phyloP scores from a whole-genome alignment of 1,140 invertebrate genomes.

The Cepaea nemoralis region DNA sequence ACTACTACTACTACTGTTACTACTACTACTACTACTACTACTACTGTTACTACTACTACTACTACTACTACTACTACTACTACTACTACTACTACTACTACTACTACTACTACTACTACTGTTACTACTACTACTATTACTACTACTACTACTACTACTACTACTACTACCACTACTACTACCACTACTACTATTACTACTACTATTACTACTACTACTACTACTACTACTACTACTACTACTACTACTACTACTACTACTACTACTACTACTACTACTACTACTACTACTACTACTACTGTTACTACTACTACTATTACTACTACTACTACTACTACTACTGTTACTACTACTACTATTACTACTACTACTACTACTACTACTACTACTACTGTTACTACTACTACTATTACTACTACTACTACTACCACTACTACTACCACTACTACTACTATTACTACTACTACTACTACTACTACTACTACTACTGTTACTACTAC shows the following conservation, averaged over 20 bases:
- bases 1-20: neutral
- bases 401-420: too few relatives aligned
- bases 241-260: slow-evolving; percentile 20
- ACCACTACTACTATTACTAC: slow-evolving; percentile 7
- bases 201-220: slow-evolving; percentile 14
- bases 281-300: slow-evolving; percentile 16
- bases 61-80: slow-evolving; percentile 24
- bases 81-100: slow-evolving; percentile 23
- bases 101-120: neutral
- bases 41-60: slow-evolving; percentile 22
- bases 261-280: slow-evolving; percentile 14
- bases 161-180: neutral
- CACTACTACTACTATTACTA: too few relatives aligned
- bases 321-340: neutral
- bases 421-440: too few relatives aligned
- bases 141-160: too few relatives aligned
- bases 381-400: too few relatives aligned
- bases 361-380: too few relatives aligned
- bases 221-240: slow-evolving; percentile 13
- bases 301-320: neutral
- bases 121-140: neutral
- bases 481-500: slow-evolving; percentile 24
- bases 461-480: slow-evolving; percentile 3
- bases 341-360: too few relatives aligned
- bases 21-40: slow-evolving; percentile 24